Base-by-base conservation (phyloP, 2,113 vertebrate species). In the Lipophrys pholis region DNA sequence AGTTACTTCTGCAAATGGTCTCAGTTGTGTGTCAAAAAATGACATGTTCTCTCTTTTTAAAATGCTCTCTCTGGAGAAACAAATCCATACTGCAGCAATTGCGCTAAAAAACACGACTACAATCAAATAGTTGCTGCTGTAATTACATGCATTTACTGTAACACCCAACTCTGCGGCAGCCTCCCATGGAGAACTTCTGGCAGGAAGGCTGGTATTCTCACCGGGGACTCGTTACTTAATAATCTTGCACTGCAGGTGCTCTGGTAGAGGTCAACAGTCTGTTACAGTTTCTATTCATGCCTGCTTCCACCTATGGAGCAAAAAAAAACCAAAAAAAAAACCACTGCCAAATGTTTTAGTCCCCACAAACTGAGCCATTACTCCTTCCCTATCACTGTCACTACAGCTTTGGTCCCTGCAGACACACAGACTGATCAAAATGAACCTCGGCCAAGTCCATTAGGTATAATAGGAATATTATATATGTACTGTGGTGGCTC, bases 191-290 rank as follows among this genome's bases (percentile, higher is more conserved):
- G 86, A 87, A 78, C 81, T 74, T 83, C 84, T 88, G 90, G 87
- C 89, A 84, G 85, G 83, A 83, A 86, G 87, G 82, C 87, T 81
- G 79, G 71, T 82, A 70, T 71, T 86, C 78, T 85, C 88, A 88
- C 90, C 82, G 78, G 93, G 88, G 89, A 90, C 88, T 90, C 75
- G 69, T 91, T 89, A 89, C 87, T 81, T 87, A 90, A 93, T 92
- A 91, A 92, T 92, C 84, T 83, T 62, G 9, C 89, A 51, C 90
- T 73, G 89, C 93, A 85, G 89, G 91, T 90, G 85, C 78, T 73
- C 76, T 60, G 61, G 63, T 81, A 78, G 88, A 92, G 92, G 91
- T 91, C 91, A 92, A 73, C 79, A 82, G 83, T 64, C 83, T 86
- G 88, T 78, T 83, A 86, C 84, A 58, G 68, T 80, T 69, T 76